Base-by-base conservation (phyloP, 2,113 vertebrate genomes). In the Bujurquina vittata region DNA sequence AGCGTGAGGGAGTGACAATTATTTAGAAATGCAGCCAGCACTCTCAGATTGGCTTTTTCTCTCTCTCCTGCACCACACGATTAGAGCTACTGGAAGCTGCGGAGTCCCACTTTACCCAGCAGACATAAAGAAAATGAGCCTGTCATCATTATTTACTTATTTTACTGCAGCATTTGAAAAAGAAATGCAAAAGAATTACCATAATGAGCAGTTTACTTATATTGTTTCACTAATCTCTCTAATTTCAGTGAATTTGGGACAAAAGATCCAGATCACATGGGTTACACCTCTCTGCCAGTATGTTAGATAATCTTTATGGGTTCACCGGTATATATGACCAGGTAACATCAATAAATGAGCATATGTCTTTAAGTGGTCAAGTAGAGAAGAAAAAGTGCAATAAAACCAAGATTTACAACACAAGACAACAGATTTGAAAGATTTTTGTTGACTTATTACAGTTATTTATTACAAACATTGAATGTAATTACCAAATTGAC, bases 11-110 rank as follows among this genome's bases (percentile, higher is more conserved):
- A 69, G 65, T 69, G 65, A 29, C 65, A 69, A 49, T 69, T 18
- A 69, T 69, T 69, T 69, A 69, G 43, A 69, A 82, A 69, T 61
- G 58, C 63, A 63, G 69, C 77, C 87, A 76, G 40, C 56, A 20
- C 43, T 49, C 62, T 78, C 35, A 37, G 31, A 78, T 54, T 23
- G 37, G 23, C 12, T 55, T 52, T 29, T 29, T 22, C 3, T 33
- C 3, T 26, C 33, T 59, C 57, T 75, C n/a, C 33, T 4, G 18
- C 52, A 40, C 67, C 67, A 55, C 54, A 63, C 5, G 12, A 67
- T 31, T 35, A 61, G 46, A 84, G 37, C 52, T 59, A 23, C 60
- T 76, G 46, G 80, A 87, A 57, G 76, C 26, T 72, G 15, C 8
- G 18, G 18, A 55, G 52, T n/a, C 18, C 18, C 52, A n/a, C 20